These are phyloP conservation scores for Graphium colonna DNA, from an alignment of 2,888 invertebrate species.

Conservation along the genomic window DNA sequence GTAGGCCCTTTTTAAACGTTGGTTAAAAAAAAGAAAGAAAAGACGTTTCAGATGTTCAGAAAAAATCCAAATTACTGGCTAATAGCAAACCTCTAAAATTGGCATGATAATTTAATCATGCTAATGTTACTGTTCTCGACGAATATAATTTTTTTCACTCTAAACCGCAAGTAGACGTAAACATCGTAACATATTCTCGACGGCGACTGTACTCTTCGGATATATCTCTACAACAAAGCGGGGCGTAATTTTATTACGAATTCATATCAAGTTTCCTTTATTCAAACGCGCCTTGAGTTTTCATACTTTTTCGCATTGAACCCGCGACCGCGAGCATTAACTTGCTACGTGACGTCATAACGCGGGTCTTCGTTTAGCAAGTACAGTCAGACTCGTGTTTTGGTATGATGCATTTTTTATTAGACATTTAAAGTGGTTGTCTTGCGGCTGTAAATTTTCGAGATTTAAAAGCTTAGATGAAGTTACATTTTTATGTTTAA, in stretches of 20 bases:
- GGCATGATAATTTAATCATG: too few relatives aligned
- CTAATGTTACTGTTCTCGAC: too few relatives aligned
- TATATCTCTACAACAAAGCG: slow-evolving; percentile 12
- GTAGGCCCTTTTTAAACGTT: too few relatives aligned
- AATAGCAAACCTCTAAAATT: too few relatives aligned
- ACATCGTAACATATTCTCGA: slow-evolving; percentile 14
- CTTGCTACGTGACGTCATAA: slow-evolving; percentile 66
- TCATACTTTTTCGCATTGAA: slow-evolving; percentile 36
- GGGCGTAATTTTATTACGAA: slow-evolving; percentile 24
- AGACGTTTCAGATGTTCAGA: too few relatives aligned
- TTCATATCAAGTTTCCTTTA: slow-evolving; percentile 28
- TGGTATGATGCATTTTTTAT: slow-evolving; percentile 2
- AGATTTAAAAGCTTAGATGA: too few relatives aligned
- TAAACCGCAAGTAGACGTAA: slow-evolving; percentile 10
- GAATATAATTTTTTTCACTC: too few relatives aligned
- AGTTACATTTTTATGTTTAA: too few relatives aligned
- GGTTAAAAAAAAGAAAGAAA: too few relatives aligned
- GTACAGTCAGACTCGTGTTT: slow-evolving; percentile 6
- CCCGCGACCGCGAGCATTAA: slow-evolving; percentile 41
- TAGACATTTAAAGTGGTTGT: background rate
- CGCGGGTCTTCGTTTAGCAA: slow-evolving; percentile 29
- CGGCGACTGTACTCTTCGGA: slow-evolving; percentile 16
- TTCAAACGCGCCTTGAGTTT: slow-evolving; percentile 22
- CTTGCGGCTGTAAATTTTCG: too few relatives aligned
- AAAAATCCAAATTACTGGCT: too few relatives aligned